Evolutionary conservation across 2,113 vertebrate species (phyloP).

Genomic region (Heloderma charlesbogerti): DNA sequence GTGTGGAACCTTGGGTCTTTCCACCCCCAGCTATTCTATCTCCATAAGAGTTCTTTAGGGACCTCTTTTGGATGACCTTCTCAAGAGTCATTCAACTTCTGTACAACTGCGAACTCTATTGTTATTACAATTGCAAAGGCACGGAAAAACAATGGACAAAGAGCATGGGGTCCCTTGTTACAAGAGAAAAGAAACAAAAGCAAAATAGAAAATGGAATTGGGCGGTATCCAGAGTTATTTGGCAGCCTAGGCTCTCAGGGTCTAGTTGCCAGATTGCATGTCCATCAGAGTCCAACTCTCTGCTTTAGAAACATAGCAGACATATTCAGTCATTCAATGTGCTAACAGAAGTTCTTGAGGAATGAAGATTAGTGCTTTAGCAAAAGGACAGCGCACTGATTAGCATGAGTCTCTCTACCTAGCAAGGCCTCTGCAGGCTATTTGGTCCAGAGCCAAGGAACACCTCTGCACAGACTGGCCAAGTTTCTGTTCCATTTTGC

Average conservation of each 20-base stretch:
- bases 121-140: conserved; percentile 57
- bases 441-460: conserved; percentile 23
- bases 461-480: background rate
- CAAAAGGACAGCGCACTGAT: conserved; percentile 59
- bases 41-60: background rate
- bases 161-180: conserved; percentile 59
- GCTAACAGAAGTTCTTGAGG: conserved; percentile 44
- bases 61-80: conserved; percentile 66
- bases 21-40: background rate
- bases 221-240: conserved; percentile 67
- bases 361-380: conserved; percentile 49
- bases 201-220: conserved; percentile 54
- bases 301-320: background rate
- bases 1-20: background rate
- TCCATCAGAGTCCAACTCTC: conserved; percentile 50
- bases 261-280: conserved; percentile 55
- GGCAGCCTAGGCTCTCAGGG: conserved; percentile 51
- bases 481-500: background rate
- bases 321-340: conserved; percentile 37
- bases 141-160: conserved; percentile 56
- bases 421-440: conserved; percentile 21
- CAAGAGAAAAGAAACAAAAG: conserved; percentile 47
- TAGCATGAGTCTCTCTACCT: conserved; percentile 50
- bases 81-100: conserved; percentile 53
- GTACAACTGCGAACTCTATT: conserved; percentile 41